Evolutionary conservation across 2,113 vertebrate species (phyloP), one percentile per base, ranked within the genome.

Genomic region (Vidua chalybeata): DNA sequence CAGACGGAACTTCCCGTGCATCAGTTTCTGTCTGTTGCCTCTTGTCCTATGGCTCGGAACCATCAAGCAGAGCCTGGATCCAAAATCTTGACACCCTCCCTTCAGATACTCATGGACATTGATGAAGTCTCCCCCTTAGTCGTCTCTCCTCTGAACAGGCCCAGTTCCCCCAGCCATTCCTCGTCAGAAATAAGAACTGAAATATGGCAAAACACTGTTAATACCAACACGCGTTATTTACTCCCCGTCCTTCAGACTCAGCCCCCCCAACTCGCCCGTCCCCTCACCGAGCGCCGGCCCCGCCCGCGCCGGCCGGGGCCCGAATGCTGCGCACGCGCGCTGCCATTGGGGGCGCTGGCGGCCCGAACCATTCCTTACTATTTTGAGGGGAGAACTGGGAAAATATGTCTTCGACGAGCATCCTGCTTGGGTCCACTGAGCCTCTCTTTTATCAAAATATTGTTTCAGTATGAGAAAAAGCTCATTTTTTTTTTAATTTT

Each of bases 161-260:
- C 24, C 54, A 35, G 11, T 8, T 35, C 6, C 17, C 46, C 6
- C 11, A 18, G 17, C 6, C 7, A 18, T 13, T 31, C 7, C 14
- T 31, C 9, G 3, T 4, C 39, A 26, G n/a, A 89, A 52, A 22
- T 7, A 84, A 18, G n/a, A 64, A 43, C 6, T n/a, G 22, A 13
- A 6, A 19, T 0, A 23, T 0, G 15, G 13, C 6, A 13, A 28
- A 83, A 20, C 39, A 20, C 9, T 2, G 17, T 1, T 11, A 35
- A 21, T 0, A 24, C 1, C 7, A 55, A 23, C 4, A 14, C 1
- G 0, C 0, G 0, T 2, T 28, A 33, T 17, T 64, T 5, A n/a
- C 8, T 22, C 6, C 7, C 1, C 0, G 7, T 1, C 31, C 22
- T 9, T 5, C 45, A 20, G 7, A 19, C 20, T 11, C 67, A 14